Conservation (phyloP, 2,113 vertebrate species). For the Eulemur rufifrons region DNA sequence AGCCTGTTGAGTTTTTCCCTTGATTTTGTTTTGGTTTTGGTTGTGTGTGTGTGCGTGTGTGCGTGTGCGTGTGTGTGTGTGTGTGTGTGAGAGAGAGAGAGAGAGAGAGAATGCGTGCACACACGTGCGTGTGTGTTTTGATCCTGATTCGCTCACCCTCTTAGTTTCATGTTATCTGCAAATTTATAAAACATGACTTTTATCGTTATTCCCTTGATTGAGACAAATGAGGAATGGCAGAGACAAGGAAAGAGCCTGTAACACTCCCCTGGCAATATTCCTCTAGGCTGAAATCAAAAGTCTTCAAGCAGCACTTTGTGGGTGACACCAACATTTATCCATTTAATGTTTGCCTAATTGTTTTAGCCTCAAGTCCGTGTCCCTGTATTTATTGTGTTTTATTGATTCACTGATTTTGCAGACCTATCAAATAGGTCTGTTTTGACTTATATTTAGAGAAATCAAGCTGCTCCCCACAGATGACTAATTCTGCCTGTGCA, state of each 20-base stretch:
- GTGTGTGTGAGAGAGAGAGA: too few relatives aligned
- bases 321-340: neutral
- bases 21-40: neutral
- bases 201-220: conserved; percentile 22
- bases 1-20: neutral
- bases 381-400: neutral
- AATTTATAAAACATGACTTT: conserved; percentile 18
- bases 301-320: neutral
- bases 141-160: neutral
- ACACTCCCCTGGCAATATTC: neutral
- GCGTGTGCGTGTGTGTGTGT: neutral
- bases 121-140: neutral
- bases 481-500: neutral
- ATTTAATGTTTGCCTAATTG: conserved; percentile 39
- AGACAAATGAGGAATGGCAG: neutral
- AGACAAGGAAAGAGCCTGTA: neutral
- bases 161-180: conserved; percentile 16
- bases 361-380: neutral
- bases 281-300: neutral
- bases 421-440: neutral
- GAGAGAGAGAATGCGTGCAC: too few relatives aligned
- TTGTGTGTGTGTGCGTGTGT: too few relatives aligned
- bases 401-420: neutral
- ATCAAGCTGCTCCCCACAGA: neutral
- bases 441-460: conserved; percentile 8